phyloP scores from a whole-genome alignment of 1,140 invertebrate genomes.

The Lysiphlebus fabarum region DNA sequence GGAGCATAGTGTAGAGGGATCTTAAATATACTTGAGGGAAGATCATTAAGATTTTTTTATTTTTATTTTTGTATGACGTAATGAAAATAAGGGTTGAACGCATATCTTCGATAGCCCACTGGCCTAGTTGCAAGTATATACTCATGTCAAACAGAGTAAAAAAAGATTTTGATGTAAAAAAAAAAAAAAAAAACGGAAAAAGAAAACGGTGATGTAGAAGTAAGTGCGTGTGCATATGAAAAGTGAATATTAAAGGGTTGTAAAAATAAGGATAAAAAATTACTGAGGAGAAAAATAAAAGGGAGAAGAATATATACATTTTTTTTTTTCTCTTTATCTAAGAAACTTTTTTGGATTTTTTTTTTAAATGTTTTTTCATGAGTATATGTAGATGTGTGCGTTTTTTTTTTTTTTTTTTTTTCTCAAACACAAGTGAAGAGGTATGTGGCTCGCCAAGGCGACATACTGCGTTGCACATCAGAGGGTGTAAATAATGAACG shows the following conservation, averaged over 20 bases:
- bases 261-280: conserved; percentile 1
- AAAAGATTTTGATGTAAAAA: conserved; percentile 30
- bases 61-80: conserved; percentile 3
- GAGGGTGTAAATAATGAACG: conserved; percentile 48
- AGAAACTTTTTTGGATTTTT: conserved; percentile 20
- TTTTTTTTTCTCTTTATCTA: conserved; percentile 16
- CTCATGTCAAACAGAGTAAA: not conserved
- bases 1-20: not conserved
- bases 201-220: not conserved
- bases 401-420: conserved; percentile 16
- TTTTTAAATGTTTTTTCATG: conserved; percentile 14
- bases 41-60: conserved; percentile 8
- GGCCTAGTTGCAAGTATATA: conserved; percentile 34
- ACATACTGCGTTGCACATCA: too few relatives aligned
- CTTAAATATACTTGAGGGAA: not conserved
- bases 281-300: conserved; percentile 11
- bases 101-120: conserved; percentile 34
- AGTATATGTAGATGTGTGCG: conserved; percentile 13
- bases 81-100: conserved; percentile 1
- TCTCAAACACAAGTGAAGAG: not conserved
- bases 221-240: not conserved
- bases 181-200: conserved; percentile 37
- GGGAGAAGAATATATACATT: conserved; percentile 11
- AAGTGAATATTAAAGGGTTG: not conserved
- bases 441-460: conserved; percentile 20